These are phyloP conservation scores for Latheticus oryzae DNA, from an alignment of 2,888 invertebrate genomes.

Conservation along the genomic window DNA sequence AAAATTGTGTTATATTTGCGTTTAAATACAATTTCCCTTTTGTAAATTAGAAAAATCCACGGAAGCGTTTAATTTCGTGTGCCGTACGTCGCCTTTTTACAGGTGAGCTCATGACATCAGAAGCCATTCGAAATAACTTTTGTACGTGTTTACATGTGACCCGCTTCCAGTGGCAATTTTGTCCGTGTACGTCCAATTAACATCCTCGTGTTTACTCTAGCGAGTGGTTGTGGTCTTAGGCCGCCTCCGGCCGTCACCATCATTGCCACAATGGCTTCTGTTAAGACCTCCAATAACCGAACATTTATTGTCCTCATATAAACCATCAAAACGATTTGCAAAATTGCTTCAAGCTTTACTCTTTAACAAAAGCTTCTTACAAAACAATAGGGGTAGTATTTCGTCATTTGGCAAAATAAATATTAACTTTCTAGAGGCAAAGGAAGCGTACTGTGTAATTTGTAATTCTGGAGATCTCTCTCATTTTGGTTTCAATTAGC, in stretches of 20 bases:
- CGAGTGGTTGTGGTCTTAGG: slow-evolving; percentile 32
- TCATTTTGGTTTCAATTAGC: slow-evolving; percentile 54
- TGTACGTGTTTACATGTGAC: slow-evolving; percentile 34
- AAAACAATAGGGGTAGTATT: slow-evolving; percentile 44
- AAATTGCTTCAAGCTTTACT: slow-evolving; percentile 30
- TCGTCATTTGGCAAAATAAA: slow-evolving; percentile 54
- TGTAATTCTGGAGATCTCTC: slow-evolving; percentile 49
- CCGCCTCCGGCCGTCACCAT: slow-evolving; percentile 9
- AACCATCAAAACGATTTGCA: slow-evolving; percentile 33
- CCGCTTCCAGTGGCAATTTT: slow-evolving; percentile 28
- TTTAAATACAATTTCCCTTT: too few relatives aligned
- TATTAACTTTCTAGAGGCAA: slow-evolving; percentile 51
- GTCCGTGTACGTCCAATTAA: slow-evolving; percentile 34
- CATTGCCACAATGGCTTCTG: slow-evolving; percentile 13
- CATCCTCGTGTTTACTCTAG: slow-evolving; percentile 36
- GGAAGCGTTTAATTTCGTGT: slow-evolving; percentile 27
- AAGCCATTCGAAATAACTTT: slow-evolving; percentile 30
- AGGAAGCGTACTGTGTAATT: slow-evolving; percentile 46
- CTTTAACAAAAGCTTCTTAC: slow-evolving; percentile 42
- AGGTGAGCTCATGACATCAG: slow-evolving; percentile 27
- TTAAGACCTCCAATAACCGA: slow-evolving; percentile 21
- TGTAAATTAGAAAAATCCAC: slow-evolving; percentile 26
- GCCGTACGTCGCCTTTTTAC: slow-evolving; percentile 33
- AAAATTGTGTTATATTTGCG: too few relatives aligned
- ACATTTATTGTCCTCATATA: slow-evolving; percentile 17